These are phyloP conservation scores for Phoenicopterus ruber DNA, from an alignment of 2,113 vertebrate species.

Conservation along the genomic window DNA sequence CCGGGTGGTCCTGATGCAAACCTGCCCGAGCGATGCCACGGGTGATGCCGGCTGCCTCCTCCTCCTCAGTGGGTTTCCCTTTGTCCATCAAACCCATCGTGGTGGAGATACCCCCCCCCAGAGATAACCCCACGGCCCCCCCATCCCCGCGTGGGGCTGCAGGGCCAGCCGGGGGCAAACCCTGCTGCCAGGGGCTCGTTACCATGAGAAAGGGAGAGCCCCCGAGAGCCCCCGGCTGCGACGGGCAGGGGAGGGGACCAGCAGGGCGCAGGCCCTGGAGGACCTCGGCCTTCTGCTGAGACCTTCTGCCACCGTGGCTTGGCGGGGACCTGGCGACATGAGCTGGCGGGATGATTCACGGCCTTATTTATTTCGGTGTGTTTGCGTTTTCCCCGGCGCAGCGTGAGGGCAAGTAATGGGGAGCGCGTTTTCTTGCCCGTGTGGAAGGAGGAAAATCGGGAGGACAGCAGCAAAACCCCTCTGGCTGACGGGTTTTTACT, in stretches of 20 bases:
- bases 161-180: not conserved
- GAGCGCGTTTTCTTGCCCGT: rapidly evolving
- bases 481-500: not conserved
- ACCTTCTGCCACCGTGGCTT: not conserved
- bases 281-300: not conserved
- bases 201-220: not conserved
- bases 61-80: not conserved
- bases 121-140: not conserved
- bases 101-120: not conserved
- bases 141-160: not conserved
- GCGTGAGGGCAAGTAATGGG: not conserved
- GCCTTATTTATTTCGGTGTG: not conserved
- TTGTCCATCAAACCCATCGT: not conserved
- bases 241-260: not conserved
- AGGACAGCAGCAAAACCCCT: not conserved
- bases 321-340: not conserved
- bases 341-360: not conserved
- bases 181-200: constrained; percentile 15
- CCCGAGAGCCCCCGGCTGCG: not conserved
- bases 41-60: not conserved
- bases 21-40: not conserved
- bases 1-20: not conserved
- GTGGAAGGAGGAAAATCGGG: not conserved
- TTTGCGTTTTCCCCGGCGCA: not conserved
- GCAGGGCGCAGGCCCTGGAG: not conserved